Evolutionary conservation across 2,113 vertebrate genomes (phyloP), one percentile per base, ranked within the genome.

Genomic region (Proteles cristata): DNA sequence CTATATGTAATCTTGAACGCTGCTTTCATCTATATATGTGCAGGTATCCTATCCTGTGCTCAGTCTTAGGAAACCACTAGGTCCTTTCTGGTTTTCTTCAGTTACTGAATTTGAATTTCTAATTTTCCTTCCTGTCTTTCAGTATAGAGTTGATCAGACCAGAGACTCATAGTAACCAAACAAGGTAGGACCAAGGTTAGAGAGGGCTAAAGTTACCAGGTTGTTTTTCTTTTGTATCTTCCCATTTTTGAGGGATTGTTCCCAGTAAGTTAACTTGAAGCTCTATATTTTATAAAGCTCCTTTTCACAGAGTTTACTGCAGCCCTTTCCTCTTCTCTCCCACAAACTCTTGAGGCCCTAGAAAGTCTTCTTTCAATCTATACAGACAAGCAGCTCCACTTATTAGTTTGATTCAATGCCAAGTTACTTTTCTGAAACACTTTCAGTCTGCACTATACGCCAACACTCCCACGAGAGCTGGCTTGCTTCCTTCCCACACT

Each of bases 401-500:
- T 96, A 98, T 94, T 98, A 97, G 93, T 93, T 93, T 97, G 97
- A 98, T 84, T 95, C 94, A 58, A 87, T 28, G 97, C 98, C 98
- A 98, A 96, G 73, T 97, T 92, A 95, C 96, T 98, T 97, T 97
- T 97, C 97, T 96, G 87, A 97, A 98, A 97, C 82, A 93, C 94
- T 98, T 89, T 96, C 95, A 95, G 95, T 76, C 97, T 97, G 74
- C 68, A 79, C 94, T 93, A 95, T 87, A 97, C 96, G 88, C 97
- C 97, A 97, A 88, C 68, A 87, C 85, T 97, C 97, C 97, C 97
- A 95, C 1, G 74, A 97, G 94, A 96, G 97, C 82, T 96, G 93
- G 97, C 96, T 93, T 73, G 96, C 93, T 97, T 96, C 95, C 94
- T 97, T 97, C 87, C 88, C 95, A 96, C 95, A 93, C 96, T 96